Percentiles rank a stretch among this genome's conserved stretches.
Evolutionary conservation across 2,888 invertebrate genomes (phyloP).

Genomic region (Nomada lathburiana): DNA sequence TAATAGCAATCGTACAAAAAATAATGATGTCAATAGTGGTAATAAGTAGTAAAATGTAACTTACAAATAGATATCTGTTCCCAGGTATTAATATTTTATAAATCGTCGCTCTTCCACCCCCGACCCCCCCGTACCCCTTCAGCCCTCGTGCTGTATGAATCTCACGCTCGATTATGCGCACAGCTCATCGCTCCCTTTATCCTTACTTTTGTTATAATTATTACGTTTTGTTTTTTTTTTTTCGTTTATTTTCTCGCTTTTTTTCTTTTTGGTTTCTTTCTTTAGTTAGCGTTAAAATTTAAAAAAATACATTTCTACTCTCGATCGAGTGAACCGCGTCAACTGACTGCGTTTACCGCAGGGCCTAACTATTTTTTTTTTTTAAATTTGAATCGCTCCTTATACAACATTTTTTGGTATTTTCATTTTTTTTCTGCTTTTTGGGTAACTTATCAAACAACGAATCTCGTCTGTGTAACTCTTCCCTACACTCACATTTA

Average conservation of each 20-base stretch:
- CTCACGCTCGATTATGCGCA: conserved; percentile 49
- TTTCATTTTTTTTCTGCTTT: conserved; percentile 45
- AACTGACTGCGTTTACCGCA: conserved; percentile 60
- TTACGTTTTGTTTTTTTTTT: conserved; percentile 62
- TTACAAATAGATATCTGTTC: conserved; percentile 79
- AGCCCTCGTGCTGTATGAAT: neutral
- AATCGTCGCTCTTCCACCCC: conserved; percentile 69
- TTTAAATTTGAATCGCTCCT: conserved; percentile 32
- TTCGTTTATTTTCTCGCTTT: neutral
- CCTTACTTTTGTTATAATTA: conserved; percentile 64
- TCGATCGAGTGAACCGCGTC: conserved; percentile 74
- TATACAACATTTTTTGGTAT: conserved; percentile 58
- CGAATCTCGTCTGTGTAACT: conserved; percentile 47
- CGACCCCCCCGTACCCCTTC: conserved; percentile 41
- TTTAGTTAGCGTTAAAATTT: conserved; percentile 82
- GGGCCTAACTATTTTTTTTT: conserved; percentile 79
- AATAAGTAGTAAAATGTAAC: conserved; percentile 72
- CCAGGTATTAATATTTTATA: conserved; percentile 72
- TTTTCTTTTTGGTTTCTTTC: conserved; percentile 65
- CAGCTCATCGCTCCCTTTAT: conserved; percentile 34
- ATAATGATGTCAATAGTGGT: conserved; percentile 48
- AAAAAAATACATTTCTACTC: conserved; percentile 84
- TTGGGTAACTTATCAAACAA: conserved; percentile 75
- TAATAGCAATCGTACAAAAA: conserved; percentile 45
- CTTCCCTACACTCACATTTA: conserved; percentile 48